Conservation (phyloP, 2,797 vertebrate species). For the Danio albolineatus region DNA sequence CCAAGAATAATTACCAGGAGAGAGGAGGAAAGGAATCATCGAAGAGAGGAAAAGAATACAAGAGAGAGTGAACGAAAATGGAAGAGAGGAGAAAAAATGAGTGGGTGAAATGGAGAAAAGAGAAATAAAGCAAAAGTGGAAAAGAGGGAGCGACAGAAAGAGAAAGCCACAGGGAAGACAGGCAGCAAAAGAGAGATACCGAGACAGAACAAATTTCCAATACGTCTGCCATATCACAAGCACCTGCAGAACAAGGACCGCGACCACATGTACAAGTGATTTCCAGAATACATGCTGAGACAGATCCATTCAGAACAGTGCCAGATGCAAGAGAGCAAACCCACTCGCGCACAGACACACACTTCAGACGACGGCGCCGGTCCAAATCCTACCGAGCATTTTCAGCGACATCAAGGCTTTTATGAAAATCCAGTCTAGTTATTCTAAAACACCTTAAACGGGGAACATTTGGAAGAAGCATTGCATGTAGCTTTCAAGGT, state of each 20-base stretch:
- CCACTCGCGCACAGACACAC: constrained; percentile 14
- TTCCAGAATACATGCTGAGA: constrained; percentile 39
- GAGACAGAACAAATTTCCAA: constrained; percentile 45
- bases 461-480: neutral
- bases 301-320: constrained; percentile 40
- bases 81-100: constrained; percentile 42
- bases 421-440: neutral
- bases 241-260: constrained; percentile 42
- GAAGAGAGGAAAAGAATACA: constrained; percentile 25
- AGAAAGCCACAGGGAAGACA: constrained; percentile 32
- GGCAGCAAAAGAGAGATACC: constrained; percentile 9
- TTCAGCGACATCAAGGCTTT: neutral
- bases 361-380: neutral
- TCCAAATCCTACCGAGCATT: constrained; percentile 21
- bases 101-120: constrained; percentile 47
- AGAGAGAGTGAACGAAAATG: constrained; percentile 23
- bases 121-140: constrained; percentile 13
- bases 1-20: constrained; percentile 67
- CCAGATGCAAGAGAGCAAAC: constrained; percentile 17
- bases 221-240: constrained; percentile 46
- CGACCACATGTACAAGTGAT: constrained; percentile 19
- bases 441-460: neutral
- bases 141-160: constrained; percentile 23
- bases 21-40: constrained; percentile 58
- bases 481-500: neutral